phyloP scores from a whole-genome alignment of 2,113 vertebrate genomes.

The Rynchops niger region DNA sequence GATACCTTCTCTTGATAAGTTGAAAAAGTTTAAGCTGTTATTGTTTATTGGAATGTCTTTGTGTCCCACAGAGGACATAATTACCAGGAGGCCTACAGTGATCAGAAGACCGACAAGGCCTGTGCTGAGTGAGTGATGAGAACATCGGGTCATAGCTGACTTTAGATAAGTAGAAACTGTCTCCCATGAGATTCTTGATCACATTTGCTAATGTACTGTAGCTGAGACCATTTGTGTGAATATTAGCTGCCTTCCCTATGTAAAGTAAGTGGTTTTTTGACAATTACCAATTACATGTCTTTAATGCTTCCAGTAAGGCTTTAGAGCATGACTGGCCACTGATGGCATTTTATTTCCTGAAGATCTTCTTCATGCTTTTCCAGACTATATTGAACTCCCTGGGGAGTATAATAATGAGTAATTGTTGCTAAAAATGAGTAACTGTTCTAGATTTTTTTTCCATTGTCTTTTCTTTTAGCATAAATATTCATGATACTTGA shows the following conservation, averaged over 20 bases:
- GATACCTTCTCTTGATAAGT: background rate
- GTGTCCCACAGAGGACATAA: constrained; percentile 37
- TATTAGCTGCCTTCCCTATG: background rate
- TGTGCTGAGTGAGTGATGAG: constrained; percentile 43
- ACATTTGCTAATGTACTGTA: background rate
- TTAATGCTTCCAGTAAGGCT: background rate
- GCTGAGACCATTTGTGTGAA: background rate
- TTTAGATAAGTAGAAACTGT: background rate
- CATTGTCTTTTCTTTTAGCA: background rate
- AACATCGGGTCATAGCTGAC: background rate
- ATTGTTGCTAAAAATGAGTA: background rate
- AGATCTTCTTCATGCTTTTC: background rate
- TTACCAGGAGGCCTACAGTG: constrained; percentile 55
- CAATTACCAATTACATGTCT: background rate
- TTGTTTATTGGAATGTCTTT: background rate
- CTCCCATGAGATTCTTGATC: background rate
- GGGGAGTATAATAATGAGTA: background rate
- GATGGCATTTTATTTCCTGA: background rate
- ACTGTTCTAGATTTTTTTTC: background rate
- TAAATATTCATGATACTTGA: background rate
- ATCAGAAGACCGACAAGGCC: constrained; percentile 56
- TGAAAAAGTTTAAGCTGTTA: background rate
- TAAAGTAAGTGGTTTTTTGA: background rate
- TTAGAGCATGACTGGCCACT: background rate
- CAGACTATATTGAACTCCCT: background rate